Evolutionary conservation across 1,140 invertebrate genomes (phyloP), one percentile per base, ranked within the genome.

Genomic region (Hycleus phaleratus): DNA sequence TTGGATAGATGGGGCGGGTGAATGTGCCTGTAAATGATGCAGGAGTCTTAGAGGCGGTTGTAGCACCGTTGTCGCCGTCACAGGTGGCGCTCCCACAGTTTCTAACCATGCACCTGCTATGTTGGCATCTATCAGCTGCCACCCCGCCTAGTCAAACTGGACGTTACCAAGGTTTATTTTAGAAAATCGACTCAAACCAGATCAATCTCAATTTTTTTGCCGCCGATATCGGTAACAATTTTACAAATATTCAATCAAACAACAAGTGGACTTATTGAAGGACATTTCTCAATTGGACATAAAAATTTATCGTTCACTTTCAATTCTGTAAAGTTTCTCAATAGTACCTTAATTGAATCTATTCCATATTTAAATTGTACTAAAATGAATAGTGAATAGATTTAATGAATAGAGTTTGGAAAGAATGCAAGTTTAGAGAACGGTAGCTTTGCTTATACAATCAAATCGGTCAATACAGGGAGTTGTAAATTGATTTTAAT

Each of bases 401-500:
- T 5, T 46, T 53, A 53, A 53, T 40, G 42, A 53, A 38, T 43
- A 26, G 12, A 11, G 25, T 26, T 10, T 42, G 18, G 38, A 45
- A 53, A 53, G 50, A 52, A 52, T 52, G 11, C 18, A 44, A 40
- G 45, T 44, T 52, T 52, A 53, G 25, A 45, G 46, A 53, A 52
- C 50, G 38, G 50, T 52, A 52, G 50, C 50, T 26, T 43, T 45
- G 12, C 42, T 42, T 53, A 18, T 43, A 38, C 51, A 26, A 46
- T 53, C 40, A 40, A 32, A 3, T 45, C 40, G 51, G 40, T 53
- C 42, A 53, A 53, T 53, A 45, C 51, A 40, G 12, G 51, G 42
- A 53, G 51, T 53, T 53, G 32, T 43, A 52, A 52, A 52, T 53
- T 32, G 40, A 45, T 44, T 53, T 53, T 45, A 53, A 53, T 53